These are phyloP conservation scores for Cydia pomonella DNA, from an alignment of 1,140 invertebrate genomes.

Conservation along the genomic window DNA sequence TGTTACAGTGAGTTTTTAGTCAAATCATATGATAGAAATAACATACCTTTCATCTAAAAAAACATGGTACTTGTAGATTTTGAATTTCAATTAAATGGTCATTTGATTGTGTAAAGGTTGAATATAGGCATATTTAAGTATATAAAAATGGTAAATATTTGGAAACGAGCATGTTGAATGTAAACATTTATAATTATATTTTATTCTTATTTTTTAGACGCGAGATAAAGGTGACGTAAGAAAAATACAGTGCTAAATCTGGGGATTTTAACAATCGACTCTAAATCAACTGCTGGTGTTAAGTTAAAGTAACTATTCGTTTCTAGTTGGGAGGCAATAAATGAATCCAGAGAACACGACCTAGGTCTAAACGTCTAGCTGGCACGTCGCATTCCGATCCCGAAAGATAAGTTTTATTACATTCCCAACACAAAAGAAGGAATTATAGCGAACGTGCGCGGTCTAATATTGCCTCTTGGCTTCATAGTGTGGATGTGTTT, in stretches of 20 bases:
- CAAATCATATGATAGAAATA: neutral
- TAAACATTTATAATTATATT: no score
- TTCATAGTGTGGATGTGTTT: slow-evolving; percentile 20
- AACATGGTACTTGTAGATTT: slow-evolving; percentile 1
- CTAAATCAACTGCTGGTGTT: no score
- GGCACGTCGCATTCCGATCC: slow-evolving; percentile 53
- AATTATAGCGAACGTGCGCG: slow-evolving; percentile 56
- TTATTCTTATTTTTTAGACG: no score
- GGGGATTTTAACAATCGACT: no score
- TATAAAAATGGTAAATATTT: no score
- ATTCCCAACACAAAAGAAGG: slow-evolving; percentile 53
- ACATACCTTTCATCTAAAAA: slow-evolving; percentile 6
- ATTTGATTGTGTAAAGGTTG: slow-evolving; percentile 16
- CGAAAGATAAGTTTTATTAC: slow-evolving; percentile 62
- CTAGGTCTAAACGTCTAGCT: slow-evolving; percentile 7
- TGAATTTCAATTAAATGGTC: neutral
- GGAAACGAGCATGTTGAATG: no score
- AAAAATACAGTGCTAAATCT: no score
- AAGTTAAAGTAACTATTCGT: neutral
- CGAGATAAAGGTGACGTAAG: no score
- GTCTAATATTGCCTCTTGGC: slow-evolving; percentile 54
- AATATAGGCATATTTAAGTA: neutral
- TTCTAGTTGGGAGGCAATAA: neutral
- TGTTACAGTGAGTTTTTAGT: slow-evolving; percentile 7
- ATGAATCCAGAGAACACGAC: neutral